Percentiles rank a stretch among this genome's conserved stretches.
Evolutionary conservation across 1,140 invertebrate species (phyloP).

Genomic region (Homarus americanus): DNA sequence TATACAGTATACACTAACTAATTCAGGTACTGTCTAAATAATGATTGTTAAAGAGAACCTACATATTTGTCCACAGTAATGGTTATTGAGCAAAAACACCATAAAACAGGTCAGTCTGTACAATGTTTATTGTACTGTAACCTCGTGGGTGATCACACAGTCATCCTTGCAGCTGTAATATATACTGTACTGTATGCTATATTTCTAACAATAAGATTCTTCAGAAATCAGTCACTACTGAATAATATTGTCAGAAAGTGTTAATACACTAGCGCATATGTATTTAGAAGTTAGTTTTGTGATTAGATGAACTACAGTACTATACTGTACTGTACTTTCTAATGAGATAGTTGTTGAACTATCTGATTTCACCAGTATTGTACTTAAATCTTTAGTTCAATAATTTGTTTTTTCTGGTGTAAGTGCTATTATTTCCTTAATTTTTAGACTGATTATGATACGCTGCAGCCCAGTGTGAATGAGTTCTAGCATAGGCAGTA

Average conservation of each 20-base stretch:
- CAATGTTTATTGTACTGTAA: background rate
- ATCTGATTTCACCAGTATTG: background rate
- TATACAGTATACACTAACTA: constrained; percentile 41
- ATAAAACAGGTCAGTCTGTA: background rate
- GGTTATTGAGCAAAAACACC: constrained; percentile 20
- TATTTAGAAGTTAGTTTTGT: background rate
- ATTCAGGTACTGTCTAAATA: constrained; percentile 67
- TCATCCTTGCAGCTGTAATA: background rate
- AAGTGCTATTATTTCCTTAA: no score
- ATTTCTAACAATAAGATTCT: background rate
- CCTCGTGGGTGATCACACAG: background rate
- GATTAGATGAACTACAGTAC: background rate
- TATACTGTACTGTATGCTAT: background rate
- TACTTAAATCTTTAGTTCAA: background rate
- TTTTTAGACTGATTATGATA: constrained; percentile 59
- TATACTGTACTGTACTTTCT: background rate
- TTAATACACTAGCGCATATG: background rate
- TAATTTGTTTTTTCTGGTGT: background rate
- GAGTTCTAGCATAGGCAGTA: constrained; percentile 55
- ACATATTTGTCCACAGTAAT: constrained; percentile 14
- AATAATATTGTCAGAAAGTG: background rate
- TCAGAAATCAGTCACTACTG: background rate
- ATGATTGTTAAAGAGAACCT: constrained; percentile 29
- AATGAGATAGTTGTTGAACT: background rate
- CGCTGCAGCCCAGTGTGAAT: constrained; percentile 47